Conservation (phyloP, 2,888 invertebrate species). For the Dasysyrphus albostriatus region DNA sequence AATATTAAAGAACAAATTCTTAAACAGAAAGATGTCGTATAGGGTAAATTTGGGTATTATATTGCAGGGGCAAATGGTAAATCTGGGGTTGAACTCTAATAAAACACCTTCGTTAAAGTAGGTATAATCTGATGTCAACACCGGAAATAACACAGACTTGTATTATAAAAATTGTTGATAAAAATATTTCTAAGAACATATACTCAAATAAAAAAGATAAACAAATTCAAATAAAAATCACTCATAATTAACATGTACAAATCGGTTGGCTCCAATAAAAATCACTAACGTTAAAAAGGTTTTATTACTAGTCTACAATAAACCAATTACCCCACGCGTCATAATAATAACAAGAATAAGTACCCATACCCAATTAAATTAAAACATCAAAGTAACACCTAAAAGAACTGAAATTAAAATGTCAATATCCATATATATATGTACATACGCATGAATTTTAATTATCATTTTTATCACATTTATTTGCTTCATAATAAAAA, state of each 20-base stretch:
- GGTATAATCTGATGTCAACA: too few species aligned
- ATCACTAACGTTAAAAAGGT: not conserved
- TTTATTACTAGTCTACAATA: constrained; percentile 1
- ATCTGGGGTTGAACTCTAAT: too few species aligned
- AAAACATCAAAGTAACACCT: not conserved
- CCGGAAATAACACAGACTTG: too few species aligned
- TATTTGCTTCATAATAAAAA: not conserved
- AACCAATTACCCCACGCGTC: not conserved
- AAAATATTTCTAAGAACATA: not conserved
- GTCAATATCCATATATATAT: not conserved
- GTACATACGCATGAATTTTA: not conserved
- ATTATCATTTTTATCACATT: constrained; percentile 1
- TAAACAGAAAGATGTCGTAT: too few species aligned
- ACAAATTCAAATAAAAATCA: not conserved
- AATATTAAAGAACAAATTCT: not conserved
- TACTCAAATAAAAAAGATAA: not conserved
- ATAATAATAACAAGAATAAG: not conserved
- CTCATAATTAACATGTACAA: not conserved
- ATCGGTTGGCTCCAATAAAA: not conserved
- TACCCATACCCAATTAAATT: not conserved
- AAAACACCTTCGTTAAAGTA: too few species aligned
- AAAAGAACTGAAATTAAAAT: not conserved
- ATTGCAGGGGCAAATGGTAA: too few species aligned
- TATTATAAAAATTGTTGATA: too few species aligned
- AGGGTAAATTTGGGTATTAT: too few species aligned